phyloP scores from a whole-genome alignment of 1,140 invertebrate genomes.

The Polypedilum vanderplanki region DNA sequence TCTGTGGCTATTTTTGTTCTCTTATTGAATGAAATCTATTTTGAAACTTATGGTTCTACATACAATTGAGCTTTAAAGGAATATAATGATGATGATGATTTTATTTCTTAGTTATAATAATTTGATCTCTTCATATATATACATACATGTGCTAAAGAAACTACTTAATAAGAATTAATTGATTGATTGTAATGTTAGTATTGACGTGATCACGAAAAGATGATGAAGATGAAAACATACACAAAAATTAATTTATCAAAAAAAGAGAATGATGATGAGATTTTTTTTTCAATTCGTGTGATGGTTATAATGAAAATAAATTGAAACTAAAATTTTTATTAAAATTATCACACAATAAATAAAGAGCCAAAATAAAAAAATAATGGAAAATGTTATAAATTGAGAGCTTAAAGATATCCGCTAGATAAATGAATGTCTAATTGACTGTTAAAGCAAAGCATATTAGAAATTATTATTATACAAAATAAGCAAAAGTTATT shows the following conservation, averaged over 20 bases:
- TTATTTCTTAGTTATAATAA: too few species aligned
- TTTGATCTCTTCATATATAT: too few species aligned
- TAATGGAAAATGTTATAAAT: not conserved
- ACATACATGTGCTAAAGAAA: too few species aligned
- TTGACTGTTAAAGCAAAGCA: not conserved
- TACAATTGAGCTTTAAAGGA: slow-evolving; percentile 6
- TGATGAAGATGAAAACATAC: too few species aligned
- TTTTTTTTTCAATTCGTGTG: too few species aligned
- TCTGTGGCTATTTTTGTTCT: not conserved
- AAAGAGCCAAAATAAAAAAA: not conserved
- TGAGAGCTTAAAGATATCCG: slow-evolving; percentile 11
- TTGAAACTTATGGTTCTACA: not conserved
- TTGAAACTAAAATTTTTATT: not conserved
- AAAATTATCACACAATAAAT: not conserved
- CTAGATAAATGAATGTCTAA: slow-evolving; percentile 13
- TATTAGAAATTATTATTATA: not conserved
- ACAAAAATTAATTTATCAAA: not conserved
- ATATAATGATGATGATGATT: not conserved
- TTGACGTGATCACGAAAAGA: not conserved
- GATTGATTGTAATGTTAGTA: not conserved
- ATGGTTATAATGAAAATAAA: too few species aligned
- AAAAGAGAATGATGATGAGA: too few species aligned
- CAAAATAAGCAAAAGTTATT: not conserved
- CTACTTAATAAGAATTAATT: not conserved
- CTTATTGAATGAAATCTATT: not conserved